phyloP scores from a whole-genome alignment of 2,797 vertebrate species.

The Loris lydekkerianus region DNA sequence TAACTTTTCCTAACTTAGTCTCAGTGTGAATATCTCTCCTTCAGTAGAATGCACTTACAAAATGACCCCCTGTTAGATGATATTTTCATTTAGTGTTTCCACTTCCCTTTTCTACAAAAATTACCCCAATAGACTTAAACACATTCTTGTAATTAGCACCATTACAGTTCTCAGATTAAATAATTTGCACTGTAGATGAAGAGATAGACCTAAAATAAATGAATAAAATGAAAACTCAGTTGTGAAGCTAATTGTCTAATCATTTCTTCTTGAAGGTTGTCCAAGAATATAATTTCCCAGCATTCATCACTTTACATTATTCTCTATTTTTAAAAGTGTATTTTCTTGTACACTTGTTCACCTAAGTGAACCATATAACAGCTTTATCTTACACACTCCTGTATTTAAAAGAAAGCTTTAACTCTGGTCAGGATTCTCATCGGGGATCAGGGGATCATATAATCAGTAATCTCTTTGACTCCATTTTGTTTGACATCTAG shows the following conservation, averaged over 20 bases:
- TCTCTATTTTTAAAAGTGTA: not conserved
- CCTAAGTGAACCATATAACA: not conserved
- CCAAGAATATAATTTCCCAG: not conserved
- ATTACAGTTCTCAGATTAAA: not conserved
- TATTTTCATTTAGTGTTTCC: not conserved
- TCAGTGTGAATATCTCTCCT: not conserved
- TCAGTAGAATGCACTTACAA: not conserved
- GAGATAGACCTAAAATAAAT: not conserved
- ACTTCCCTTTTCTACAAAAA: not conserved
- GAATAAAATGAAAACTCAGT: not conserved
- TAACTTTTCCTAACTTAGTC: not conserved
- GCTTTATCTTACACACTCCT: not conserved
- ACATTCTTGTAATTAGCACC: not conserved
- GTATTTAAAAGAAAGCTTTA: not conserved
- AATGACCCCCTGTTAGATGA: not conserved
- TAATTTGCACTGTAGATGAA: not conserved
- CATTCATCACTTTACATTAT: not conserved
- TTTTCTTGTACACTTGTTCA: not conserved
- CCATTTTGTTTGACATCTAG: not conserved
- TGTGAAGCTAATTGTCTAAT: not conserved
- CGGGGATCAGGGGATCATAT: not conserved
- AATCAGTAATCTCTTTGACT: not conserved
- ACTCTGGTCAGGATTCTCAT: not conserved
- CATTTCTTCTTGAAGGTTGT: not conserved
- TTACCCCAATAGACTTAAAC: not conserved